phyloP scores from a whole-genome alignment of 2,888 invertebrate genomes.

The Nebria salina region DNA sequence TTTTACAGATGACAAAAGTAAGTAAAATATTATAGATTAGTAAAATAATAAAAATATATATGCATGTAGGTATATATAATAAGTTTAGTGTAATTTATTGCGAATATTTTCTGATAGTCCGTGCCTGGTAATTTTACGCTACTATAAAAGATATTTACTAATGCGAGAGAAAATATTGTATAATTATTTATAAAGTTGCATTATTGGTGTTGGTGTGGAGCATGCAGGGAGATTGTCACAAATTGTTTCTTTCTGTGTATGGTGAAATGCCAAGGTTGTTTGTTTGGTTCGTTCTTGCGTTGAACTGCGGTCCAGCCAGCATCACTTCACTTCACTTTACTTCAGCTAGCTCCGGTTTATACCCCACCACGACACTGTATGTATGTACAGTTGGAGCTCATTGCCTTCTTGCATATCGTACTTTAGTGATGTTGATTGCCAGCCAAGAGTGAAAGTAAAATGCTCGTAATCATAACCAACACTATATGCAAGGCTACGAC shows the following conservation, averaged over 20 bases:
- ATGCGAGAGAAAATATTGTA: neutral
- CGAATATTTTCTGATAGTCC: no score
- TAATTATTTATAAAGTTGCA: neutral
- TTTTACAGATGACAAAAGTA: no score
- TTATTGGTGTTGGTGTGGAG: neutral
- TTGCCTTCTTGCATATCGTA: neutral
- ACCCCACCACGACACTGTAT: neutral
- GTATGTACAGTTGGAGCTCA: neutral
- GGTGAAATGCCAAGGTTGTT: constrained; percentile 27
- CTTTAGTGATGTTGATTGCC: neutral
- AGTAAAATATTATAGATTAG: no score
- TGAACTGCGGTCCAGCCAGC: constrained; percentile 9
- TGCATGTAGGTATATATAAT: no score
- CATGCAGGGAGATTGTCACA: constrained; percentile 19
- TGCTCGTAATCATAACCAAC: neutral
- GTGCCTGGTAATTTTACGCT: no score
- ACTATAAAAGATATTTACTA: no score
- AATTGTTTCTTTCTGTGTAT: constrained; percentile 20
- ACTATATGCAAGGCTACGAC: neutral
- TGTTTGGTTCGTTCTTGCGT: neutral
- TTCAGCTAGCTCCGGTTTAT: neutral
- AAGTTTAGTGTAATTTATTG: no score
- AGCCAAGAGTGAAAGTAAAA: neutral
- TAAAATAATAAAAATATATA: no score
- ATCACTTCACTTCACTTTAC: neutral